Evolutionary conservation across 2,113 vertebrate genomes (phyloP).

Genomic region (Ophthalmolycus amberensis): DNA sequence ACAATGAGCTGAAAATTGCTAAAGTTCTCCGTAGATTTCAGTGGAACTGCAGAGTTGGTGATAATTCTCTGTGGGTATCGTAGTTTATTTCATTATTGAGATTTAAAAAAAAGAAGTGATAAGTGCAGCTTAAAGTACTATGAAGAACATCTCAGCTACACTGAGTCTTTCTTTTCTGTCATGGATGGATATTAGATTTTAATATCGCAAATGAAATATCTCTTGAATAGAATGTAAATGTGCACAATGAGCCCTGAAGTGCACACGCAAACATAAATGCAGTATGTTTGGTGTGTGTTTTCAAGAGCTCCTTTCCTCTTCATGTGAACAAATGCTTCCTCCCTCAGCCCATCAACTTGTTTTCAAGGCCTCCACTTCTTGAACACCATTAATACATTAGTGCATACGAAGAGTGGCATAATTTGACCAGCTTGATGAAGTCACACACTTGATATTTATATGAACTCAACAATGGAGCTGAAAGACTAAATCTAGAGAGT

Average conservation of each 20-base stretch:
- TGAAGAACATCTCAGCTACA: neutral
- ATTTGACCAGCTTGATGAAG: neutral
- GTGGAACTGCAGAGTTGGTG: neutral
- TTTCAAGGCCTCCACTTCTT: neutral
- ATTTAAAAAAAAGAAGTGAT: neutral
- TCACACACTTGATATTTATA: slow-evolving; percentile 3
- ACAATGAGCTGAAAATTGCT: neutral
- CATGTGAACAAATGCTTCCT: neutral
- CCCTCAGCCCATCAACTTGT: neutral
- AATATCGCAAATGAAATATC: neutral
- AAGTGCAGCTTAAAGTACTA: neutral
- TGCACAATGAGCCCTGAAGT: slow-evolving; percentile 6
- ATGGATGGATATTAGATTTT: neutral
- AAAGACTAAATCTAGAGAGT: neutral
- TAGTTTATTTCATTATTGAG: neutral
- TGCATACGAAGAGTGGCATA: neutral
- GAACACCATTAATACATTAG: neutral
- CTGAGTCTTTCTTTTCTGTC: neutral
- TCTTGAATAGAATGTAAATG: neutral
- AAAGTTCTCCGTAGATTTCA: neutral
- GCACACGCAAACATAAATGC: neutral
- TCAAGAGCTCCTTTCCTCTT: slow-evolving; percentile 26
- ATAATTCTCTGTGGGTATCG: neutral
- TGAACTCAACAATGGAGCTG: neutral
- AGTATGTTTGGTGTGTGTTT: neutral